phyloP scores from a whole-genome alignment of 2,888 invertebrate genomes.

The Bugula neritina region DNA sequence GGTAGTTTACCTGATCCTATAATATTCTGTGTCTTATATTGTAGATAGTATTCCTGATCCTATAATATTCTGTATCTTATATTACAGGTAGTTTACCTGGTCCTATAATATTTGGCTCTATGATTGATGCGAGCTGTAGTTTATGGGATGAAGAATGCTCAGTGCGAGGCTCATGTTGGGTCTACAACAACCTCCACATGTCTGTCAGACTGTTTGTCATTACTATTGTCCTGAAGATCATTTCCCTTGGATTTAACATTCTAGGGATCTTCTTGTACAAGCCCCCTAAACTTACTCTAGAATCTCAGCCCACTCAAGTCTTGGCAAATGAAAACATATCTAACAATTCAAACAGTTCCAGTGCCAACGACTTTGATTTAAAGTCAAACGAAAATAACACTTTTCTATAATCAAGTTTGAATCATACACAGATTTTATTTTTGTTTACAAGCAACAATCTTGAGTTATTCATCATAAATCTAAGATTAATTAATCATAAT shows the following conservation, averaged over 20 bases:
- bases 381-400: too few species aligned
- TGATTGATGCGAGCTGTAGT: constrained; percentile 15
- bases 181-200: constrained; percentile 9
- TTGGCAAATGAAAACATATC: too few species aligned
- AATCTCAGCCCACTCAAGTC: too few species aligned
- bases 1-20: not conserved
- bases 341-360: too few species aligned
- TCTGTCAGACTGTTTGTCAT: not conserved
- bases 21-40: not conserved
- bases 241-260: not conserved
- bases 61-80: not conserved
- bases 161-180: constrained; percentile 20
- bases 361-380: too few species aligned
- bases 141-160: constrained; percentile 19
- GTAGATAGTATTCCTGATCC: not conserved
- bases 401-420: too few species aligned
- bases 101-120: constrained; percentile 13
- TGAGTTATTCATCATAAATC: too few species aligned
- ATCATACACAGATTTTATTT: too few species aligned
- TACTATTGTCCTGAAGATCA: not conserved
- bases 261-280: not conserved
- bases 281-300: too few species aligned
- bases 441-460: too few species aligned
- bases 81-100: constrained; percentile 11
- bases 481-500: too few species aligned